Conservation (phyloP, 2,797 vertebrate genomes). For the Anolis apletophallus region DNA sequence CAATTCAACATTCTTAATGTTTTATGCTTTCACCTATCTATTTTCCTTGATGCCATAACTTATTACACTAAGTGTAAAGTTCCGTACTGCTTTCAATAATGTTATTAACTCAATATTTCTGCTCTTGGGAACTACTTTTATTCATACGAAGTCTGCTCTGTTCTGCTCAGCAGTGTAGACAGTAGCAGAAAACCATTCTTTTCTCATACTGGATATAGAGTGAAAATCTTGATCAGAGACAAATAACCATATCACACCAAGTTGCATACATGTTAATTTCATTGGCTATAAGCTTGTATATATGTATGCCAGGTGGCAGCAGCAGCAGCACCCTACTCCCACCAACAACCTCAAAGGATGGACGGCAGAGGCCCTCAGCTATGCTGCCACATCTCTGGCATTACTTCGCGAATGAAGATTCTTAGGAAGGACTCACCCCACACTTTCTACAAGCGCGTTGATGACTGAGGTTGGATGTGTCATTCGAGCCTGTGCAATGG, state of each 20-base stretch:
- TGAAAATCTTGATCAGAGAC: not conserved
- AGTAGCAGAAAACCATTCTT: not conserved
- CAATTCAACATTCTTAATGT: not conserved
- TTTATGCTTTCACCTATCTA: not conserved
- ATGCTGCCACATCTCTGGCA: too few relatives aligned
- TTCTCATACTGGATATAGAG: not conserved
- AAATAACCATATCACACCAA: not conserved
- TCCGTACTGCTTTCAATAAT: not conserved
- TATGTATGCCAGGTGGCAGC: not conserved
- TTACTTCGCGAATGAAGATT: too few relatives aligned
- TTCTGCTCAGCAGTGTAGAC: not conserved
- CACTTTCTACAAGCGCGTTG: too few relatives aligned
- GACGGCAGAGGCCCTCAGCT: too few relatives aligned
- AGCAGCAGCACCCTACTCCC: too few relatives aligned
- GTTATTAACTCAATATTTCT: not conserved
- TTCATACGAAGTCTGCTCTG: not conserved
- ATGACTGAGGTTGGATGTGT: too few relatives aligned
- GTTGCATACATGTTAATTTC: not conserved
- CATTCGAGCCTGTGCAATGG: too few relatives aligned
- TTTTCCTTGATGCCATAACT: not conserved
- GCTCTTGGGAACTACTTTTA: not conserved
- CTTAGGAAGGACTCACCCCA: too few relatives aligned
- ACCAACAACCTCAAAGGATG: too few relatives aligned
- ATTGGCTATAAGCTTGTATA: too few relatives aligned
- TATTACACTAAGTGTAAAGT: constrained; percentile 9